Percentiles rank a stretch among this genome's conserved stretches.
phyloP scores from a whole-genome alignment of 2,113 vertebrate species.

The Pangasianodon gigas region DNA sequence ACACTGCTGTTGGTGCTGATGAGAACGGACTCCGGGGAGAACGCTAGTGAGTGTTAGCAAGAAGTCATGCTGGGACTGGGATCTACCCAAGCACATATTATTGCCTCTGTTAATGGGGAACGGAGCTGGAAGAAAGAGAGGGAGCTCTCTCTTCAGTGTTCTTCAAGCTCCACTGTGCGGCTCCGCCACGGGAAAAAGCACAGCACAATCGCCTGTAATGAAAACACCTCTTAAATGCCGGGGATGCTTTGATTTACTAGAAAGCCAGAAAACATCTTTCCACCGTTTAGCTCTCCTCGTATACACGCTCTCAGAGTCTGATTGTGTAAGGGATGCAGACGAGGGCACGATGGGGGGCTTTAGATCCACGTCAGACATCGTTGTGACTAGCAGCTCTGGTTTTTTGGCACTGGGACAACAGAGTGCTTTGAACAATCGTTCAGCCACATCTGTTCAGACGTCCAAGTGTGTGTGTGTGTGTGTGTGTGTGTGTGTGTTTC shows the following conservation, averaged over 20 bases:
- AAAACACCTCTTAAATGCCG: constrained; percentile 38
- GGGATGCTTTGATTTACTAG: constrained; percentile 39
- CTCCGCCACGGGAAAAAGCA: constrained; percentile 1
- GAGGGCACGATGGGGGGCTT: constrained; percentile 32
- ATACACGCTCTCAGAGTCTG: background rate
- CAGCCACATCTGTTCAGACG: constrained; percentile 30
- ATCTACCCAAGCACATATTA: background rate
- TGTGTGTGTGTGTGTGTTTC: constrained; percentile 3
- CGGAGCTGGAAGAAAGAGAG: constrained; percentile 37
- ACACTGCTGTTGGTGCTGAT: background rate
- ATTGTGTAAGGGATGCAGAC: background rate
- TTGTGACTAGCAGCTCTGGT: constrained; percentile 8
- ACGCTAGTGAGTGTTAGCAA: background rate
- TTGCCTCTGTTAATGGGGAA: background rate
- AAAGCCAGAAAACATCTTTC: constrained; percentile 19
- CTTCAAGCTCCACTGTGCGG: background rate
- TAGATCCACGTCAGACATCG: background rate
- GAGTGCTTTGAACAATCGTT: constrained; percentile 19
- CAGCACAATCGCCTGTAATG: constrained; percentile 18
- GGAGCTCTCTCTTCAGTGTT: background rate
- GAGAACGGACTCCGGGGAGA: background rate
- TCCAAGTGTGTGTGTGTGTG: constrained; percentile 7
- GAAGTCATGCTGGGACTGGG: background rate
- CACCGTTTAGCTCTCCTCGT: background rate
- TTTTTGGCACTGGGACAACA: constrained; percentile 29